phyloP scores from a whole-genome alignment of 1,140 invertebrate species.

The Drosophila tristis region DNA sequence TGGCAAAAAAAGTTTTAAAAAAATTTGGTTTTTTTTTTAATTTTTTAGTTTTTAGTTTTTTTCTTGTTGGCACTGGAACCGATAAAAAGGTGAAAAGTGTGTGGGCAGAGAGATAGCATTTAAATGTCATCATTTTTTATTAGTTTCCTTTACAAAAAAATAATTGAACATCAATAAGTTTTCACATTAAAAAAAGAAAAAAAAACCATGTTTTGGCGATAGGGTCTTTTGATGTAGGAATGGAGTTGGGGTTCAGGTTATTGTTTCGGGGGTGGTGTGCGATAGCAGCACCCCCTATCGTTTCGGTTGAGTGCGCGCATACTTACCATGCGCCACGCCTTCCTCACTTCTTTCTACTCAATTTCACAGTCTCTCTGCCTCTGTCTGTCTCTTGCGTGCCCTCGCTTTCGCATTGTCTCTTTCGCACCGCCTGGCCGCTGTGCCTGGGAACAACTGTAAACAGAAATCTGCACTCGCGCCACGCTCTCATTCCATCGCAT shows the following conservation, averaged over 20 bases:
- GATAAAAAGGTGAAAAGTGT: conserved; percentile 64
- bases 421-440: conserved; percentile 12
- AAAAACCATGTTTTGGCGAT: conserved; percentile 32
- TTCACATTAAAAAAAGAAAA: conserved; percentile 69
- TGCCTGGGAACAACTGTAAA: conserved; percentile 50
- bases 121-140: conserved; percentile 16
- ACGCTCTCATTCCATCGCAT: conserved; percentile 31
- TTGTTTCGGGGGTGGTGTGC: conserved; percentile 23
- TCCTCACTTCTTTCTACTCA: conserved; percentile 51
- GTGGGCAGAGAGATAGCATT: conserved; percentile 20
- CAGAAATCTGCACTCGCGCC: conserved; percentile 52
- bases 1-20: conserved; percentile 49
- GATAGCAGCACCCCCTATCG: conserved; percentile 69
- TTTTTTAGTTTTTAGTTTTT: conserved; percentile 28
- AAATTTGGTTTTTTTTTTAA: conserved; percentile 9
- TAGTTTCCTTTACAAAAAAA: conserved; percentile 34
- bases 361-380: conserved; percentile 55
- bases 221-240: conserved; percentile 12
- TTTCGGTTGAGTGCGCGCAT: conserved; percentile 66
- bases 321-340: conserved; percentile 71
- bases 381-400: conserved; percentile 52
- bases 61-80: conserved; percentile 59
- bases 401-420: conserved; percentile 47
- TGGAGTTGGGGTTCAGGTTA: not conserved
- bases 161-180: conserved; percentile 10